Evolutionary conservation across 2,797 vertebrate species (phyloP).

Genomic region (Channa striata): DNA sequence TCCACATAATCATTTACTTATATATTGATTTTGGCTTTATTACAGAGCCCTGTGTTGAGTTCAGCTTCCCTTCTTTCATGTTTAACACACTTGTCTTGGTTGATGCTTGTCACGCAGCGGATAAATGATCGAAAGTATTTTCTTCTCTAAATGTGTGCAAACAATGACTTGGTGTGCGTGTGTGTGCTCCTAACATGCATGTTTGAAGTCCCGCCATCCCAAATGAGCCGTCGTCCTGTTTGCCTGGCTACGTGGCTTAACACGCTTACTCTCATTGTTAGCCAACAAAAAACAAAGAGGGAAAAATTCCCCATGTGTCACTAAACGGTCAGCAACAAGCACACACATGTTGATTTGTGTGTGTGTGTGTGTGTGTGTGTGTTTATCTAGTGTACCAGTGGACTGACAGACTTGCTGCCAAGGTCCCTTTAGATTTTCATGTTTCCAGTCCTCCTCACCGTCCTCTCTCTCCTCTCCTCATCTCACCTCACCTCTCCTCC

Average conservation of each 20-base stretch:
- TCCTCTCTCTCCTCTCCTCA: slow-evolving; percentile 12
- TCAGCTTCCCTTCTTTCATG: too few species aligned
- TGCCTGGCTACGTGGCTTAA: slow-evolving; percentile 43
- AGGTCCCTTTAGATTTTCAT: neutral
- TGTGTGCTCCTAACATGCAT: neutral
- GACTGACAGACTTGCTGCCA: slow-evolving; percentile 6
- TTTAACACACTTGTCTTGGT: too few species aligned
- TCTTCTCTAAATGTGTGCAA: neutral
- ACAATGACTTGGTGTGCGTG: slow-evolving; percentile 10
- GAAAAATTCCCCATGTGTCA: slow-evolving; percentile 4
- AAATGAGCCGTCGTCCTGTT: slow-evolving; percentile 25
- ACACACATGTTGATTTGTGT: neutral
- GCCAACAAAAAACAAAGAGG: slow-evolving; percentile 25
- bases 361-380: too few species aligned
- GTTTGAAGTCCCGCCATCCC: too few species aligned
- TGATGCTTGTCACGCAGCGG: too few species aligned
- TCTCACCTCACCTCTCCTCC: slow-evolving; percentile 1
- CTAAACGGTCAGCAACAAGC: neutral
- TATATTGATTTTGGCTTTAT: too few species aligned
- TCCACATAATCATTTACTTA: too few species aligned
- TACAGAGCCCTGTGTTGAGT: too few species aligned
- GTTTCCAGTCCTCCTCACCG: slow-evolving; percentile 2
- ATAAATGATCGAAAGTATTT: too few species aligned
- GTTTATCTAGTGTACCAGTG: slow-evolving; percentile 20
- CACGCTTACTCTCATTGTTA: slow-evolving; percentile 28